phyloP scores from a whole-genome alignment of 2,888 invertebrate genomes.

The Masnerella sp. region DNA sequence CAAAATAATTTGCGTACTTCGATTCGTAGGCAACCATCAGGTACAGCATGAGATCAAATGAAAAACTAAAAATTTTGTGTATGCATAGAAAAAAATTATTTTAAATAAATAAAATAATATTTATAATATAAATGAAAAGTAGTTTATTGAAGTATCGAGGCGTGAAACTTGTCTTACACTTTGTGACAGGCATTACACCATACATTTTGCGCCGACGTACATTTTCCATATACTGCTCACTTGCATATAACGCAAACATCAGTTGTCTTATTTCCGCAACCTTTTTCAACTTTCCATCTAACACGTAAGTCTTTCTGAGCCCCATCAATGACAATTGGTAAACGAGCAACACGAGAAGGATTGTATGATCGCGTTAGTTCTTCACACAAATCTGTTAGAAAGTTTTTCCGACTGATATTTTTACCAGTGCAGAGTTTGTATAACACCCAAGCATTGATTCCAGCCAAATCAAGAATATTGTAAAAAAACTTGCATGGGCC shows the following conservation, averaged over 20 bases:
- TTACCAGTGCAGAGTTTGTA: slow-evolving; percentile 2
- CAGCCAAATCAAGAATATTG: slow-evolving; percentile 23
- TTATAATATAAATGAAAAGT: too few species aligned
- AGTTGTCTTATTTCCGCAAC: slow-evolving; percentile 10
- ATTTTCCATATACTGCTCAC: background rate
- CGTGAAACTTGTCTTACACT: slow-evolving; percentile 5
- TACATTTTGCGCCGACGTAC: slow-evolving; percentile 9
- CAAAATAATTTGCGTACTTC: too few species aligned
- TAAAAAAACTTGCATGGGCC: slow-evolving; percentile 22
- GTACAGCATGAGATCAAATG: too few species aligned
- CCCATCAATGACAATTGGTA: background rate
- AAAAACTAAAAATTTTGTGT: slow-evolving; percentile 8
- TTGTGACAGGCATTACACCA: slow-evolving; percentile 4
- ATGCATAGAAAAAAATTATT: background rate
- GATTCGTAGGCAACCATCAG: too few species aligned
- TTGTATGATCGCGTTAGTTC: background rate
- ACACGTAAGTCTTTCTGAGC: background rate
- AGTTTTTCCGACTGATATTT: slow-evolving; percentile 11
- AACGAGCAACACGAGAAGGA: background rate
- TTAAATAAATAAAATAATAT: background rate
- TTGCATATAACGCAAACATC: slow-evolving; percentile 1
- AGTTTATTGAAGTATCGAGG: background rate
- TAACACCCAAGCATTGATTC: slow-evolving; percentile 22
- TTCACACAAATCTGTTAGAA: background rate
- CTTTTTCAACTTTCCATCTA: background rate